These are phyloP conservation scores for Malacosoma neustria DNA, from an alignment of 2,888 invertebrate genomes.

Conservation along the genomic window DNA sequence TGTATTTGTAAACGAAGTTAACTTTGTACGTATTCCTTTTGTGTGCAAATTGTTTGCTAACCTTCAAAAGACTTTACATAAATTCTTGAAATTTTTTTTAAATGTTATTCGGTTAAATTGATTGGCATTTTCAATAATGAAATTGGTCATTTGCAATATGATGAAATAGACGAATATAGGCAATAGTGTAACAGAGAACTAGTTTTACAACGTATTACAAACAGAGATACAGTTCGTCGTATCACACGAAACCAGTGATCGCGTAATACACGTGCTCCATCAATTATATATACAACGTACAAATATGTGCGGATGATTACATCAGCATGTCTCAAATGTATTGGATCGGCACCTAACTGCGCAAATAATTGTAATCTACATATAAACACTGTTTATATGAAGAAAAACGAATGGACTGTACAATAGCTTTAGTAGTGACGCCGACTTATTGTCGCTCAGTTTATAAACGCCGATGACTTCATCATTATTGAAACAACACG, in stretches of 20 bases:
- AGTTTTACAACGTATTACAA: not conserved
- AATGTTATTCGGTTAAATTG: not conserved
- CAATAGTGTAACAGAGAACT: not conserved
- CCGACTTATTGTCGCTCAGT: conserved; percentile 32
- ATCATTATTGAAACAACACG: conserved; percentile 39
- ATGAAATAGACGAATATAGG: not conserved
- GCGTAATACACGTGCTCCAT: not conserved
- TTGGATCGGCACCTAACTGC: conserved; percentile 35
- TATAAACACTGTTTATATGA: conserved; percentile 45
- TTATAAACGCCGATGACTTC: conserved; percentile 51
- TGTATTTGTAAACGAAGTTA: conserved; percentile 15
- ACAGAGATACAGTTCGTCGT: not conserved
- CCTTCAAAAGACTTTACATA: conserved; percentile 15
- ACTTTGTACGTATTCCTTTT: conserved; percentile 22
- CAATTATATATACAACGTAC: conserved; percentile 2
- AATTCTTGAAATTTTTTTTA: conserved; percentile 10
- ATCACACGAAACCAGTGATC: not conserved
- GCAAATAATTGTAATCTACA: conserved; percentile 61
- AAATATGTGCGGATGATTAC: conserved; percentile 28
- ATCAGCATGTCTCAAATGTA: conserved; percentile 33
- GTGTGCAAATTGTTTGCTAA: conserved; percentile 18
- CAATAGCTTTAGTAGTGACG: conserved; percentile 42
- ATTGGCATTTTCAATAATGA: not conserved
- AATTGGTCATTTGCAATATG: not conserved
- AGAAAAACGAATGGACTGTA: conserved; percentile 43